Evolutionary conservation across 2,888 invertebrate species (phyloP).

Genomic region (Aphelenchoides bicaudatus): DNA sequence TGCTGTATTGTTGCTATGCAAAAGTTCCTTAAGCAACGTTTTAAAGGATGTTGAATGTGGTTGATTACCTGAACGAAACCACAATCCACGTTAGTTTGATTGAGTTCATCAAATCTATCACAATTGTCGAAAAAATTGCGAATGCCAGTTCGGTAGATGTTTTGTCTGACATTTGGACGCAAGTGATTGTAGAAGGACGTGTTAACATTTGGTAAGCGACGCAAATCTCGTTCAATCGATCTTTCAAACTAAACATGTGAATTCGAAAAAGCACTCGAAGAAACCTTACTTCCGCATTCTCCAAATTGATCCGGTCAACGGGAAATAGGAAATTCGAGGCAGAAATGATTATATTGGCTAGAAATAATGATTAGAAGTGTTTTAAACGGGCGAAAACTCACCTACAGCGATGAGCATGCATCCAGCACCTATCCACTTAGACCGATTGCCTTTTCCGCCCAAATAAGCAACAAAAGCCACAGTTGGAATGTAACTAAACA

Average conservation of each 20-base stretch:
- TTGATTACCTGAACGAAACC: conserved; percentile 16
- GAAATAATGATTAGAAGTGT: neutral
- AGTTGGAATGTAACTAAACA: conserved; percentile 53
- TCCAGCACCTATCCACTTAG: conserved; percentile 59
- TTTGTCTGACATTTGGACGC: neutral
- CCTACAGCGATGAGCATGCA: conserved; percentile 58
- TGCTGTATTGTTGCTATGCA: conserved; percentile 23
- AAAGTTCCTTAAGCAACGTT: conserved; percentile 21
- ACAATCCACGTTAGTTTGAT: conserved; percentile 21
- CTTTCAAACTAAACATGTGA: no score
- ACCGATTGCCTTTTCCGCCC: conserved; percentile 50
- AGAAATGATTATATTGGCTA: conserved; percentile 48
- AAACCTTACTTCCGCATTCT: no score
- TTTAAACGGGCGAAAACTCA: neutral
- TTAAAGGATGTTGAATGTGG: neutral
- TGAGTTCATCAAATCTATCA: conserved; percentile 4
- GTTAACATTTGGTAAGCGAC: conserved; percentile 10
- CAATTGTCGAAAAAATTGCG: conserved; percentile 20
- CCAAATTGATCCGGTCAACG: conserved; percentile 33
- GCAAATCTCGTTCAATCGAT: conserved; percentile 29
- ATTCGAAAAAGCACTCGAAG: no score
- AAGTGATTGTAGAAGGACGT: neutral
- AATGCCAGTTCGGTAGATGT: neutral
- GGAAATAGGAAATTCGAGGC: conserved; percentile 58
- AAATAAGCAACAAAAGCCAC: conserved; percentile 46